phyloP scores from a whole-genome alignment of 2,113 vertebrate genomes.

The Diphyllodes magnificus region DNA sequence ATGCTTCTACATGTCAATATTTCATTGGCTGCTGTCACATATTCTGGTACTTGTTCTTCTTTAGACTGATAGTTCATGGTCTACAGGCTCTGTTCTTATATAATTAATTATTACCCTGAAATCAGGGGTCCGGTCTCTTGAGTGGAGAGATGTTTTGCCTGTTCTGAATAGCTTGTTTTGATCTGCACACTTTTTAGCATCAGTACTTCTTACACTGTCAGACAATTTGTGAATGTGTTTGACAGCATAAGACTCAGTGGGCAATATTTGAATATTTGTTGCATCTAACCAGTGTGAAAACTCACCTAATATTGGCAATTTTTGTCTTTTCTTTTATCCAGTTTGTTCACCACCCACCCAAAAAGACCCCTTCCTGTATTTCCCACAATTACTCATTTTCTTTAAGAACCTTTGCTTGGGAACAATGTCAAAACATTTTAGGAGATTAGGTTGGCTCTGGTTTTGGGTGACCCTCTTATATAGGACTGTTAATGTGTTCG shows the following conservation, averaged over 20 bases:
- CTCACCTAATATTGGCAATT: neutral
- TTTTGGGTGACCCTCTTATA: neutral
- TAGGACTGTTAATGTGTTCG: neutral
- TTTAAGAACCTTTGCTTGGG: neutral
- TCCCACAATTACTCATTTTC: neutral
- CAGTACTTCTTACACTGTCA: neutral
- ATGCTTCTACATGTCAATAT: neutral
- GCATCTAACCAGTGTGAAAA: neutral
- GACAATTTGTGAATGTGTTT: neutral
- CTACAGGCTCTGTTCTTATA: neutral
- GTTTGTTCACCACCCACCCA: neutral
- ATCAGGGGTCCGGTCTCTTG: neutral
- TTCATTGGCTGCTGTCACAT: neutral
- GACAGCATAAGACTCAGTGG: neutral
- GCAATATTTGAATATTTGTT: neutral
- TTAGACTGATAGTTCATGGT: neutral
- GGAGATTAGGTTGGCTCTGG: neutral
- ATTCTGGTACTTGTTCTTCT: neutral
- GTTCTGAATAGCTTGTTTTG: neutral
- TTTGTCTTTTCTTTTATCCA: neutral
- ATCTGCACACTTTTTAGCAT: neutral
- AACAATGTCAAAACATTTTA: neutral
- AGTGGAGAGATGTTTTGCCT: neutral
- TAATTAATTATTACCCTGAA: neutral
- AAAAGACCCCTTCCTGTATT: neutral